Conservation (phyloP, 2,888 invertebrate genomes). For the Vesta saturnalis region DNA sequence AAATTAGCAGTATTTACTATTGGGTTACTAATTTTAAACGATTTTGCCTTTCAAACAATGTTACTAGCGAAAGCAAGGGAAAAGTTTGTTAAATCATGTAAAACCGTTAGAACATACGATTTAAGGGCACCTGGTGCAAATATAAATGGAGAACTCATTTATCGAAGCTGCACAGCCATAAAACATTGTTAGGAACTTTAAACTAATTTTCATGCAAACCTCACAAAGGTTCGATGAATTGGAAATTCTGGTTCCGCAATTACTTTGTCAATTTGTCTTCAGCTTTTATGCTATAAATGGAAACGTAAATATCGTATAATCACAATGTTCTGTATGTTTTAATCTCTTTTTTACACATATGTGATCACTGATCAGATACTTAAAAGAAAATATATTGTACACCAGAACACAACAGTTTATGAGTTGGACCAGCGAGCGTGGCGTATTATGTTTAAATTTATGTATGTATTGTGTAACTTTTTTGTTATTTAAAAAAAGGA, state of each 20-base stretch:
- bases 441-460: constrained; percentile 1
- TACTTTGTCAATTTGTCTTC: constrained; percentile 22
- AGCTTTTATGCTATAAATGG: too few relatives aligned
- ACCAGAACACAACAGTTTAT: neutral
- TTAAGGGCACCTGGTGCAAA: constrained; percentile 21
- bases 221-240: constrained; percentile 22
- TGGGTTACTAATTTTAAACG: neutral
- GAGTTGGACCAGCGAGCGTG: neutral
- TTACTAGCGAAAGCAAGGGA: neutral
- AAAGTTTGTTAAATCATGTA: constrained; percentile 12
- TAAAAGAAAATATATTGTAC: neutral
- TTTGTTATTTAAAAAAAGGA: constrained; percentile 1
- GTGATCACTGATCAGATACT: too few relatives aligned
- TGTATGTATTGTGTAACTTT: neutral
- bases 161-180: constrained; percentile 16
- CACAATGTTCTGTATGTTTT: too few relatives aligned
- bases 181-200: constrained; percentile 25
- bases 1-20: neutral
- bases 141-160: constrained; percentile 20
- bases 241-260: constrained; percentile 22
- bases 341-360: too few relatives aligned
- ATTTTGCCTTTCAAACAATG: neutral
- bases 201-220: constrained; percentile 25
- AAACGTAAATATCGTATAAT: too few relatives aligned
- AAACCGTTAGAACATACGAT: constrained; percentile 16